Base-by-base conservation (phyloP, 2,888 invertebrate genomes). In the Tipula unca region DNA sequence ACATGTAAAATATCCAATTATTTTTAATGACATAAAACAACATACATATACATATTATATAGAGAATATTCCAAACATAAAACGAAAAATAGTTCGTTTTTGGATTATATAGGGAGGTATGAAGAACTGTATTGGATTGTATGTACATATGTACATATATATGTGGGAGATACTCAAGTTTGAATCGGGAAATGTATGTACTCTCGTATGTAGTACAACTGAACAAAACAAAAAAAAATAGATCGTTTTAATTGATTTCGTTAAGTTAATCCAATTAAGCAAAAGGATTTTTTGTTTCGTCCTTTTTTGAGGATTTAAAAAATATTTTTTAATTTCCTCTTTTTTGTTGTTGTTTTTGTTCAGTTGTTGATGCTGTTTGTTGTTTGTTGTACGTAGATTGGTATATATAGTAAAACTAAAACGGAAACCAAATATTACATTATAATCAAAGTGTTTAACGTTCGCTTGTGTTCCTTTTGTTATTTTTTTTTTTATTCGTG, bases 1-100 rank as follows among this genome's bases (percentile, higher is more conserved):
- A 69, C 69, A 69, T 69, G 69, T 69, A 69, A 69, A 69, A 69
- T 69, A 69, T 69, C 69, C 69, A 69, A 69, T 69, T 69, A 69
- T 69, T 69, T 69, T 69, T 69, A 69, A 69, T 69, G 69, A 69
- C 69, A 69, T 25, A 69, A 69, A 69, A 69, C 69, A 25, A 69
- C 25, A 69, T n/a, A n/a, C n/a, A n/a, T n/a, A n/a, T n/a, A n/a
- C n/a, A n/a, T n/a, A n/a, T n/a, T n/a, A 48, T 3, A 48, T 13
- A 25, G 69, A 69, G 25, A 69, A 25, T 69, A 25, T 69, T 69
- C 69, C 25, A 69, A n/a, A 69, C 69, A 25, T 69, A 69, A 69
- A 69, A 25, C 69, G 69, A 69, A 25, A 69, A 69, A 20, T 25
- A 69, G 25, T 25, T 69, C 69, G 69, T 69, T 25, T 69, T 69